Evolutionary conservation across 2,888 invertebrate species (phyloP).

Genomic region (Pocota personata): DNA sequence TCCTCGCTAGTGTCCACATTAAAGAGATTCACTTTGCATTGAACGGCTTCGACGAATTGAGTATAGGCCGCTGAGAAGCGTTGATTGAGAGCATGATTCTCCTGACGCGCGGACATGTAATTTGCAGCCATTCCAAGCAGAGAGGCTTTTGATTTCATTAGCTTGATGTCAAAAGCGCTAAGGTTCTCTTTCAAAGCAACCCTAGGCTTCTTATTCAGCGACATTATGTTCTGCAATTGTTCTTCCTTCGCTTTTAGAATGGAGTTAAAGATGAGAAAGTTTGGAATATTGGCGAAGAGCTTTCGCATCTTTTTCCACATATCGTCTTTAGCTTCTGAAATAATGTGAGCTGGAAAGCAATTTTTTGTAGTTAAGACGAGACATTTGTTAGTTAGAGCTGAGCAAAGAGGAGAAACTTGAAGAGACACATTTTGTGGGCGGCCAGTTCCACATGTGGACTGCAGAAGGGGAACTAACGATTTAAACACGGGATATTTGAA

Average conservation of each 20-base stretch:
- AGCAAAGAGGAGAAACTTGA: too few species aligned
- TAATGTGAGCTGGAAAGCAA: conserved; percentile 65
- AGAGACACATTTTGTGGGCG: too few species aligned
- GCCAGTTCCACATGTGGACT: too few species aligned
- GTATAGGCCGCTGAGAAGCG: conserved; percentile 77
- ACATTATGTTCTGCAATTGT: conserved; percentile 79
- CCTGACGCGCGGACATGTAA: conserved; percentile 76
- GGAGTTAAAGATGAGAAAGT: conserved; percentile 78
- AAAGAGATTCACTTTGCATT: conserved; percentile 78
- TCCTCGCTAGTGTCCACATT: conserved; percentile 76
- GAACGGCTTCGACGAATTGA: conserved; percentile 77
- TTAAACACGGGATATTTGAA: too few species aligned
- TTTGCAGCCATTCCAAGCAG: conserved; percentile 79
- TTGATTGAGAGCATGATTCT: conserved; percentile 76
- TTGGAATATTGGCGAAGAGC: conserved; percentile 79
- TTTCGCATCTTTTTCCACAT: conserved; percentile 79
- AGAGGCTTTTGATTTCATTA: conserved; percentile 78
- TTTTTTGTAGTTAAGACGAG: too few species aligned
- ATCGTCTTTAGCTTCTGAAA: conserved; percentile 77
- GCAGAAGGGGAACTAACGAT: too few species aligned
- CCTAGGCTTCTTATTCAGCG: conserved; percentile 75
- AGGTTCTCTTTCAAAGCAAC: conserved; percentile 73
- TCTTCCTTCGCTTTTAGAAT: conserved; percentile 80
- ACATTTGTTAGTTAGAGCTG: too few species aligned
- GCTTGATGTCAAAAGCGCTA: conserved; percentile 77